Evolutionary conservation across 2,797 vertebrate genomes (phyloP).

Genomic region (Hozukius guyotensis): DNA sequence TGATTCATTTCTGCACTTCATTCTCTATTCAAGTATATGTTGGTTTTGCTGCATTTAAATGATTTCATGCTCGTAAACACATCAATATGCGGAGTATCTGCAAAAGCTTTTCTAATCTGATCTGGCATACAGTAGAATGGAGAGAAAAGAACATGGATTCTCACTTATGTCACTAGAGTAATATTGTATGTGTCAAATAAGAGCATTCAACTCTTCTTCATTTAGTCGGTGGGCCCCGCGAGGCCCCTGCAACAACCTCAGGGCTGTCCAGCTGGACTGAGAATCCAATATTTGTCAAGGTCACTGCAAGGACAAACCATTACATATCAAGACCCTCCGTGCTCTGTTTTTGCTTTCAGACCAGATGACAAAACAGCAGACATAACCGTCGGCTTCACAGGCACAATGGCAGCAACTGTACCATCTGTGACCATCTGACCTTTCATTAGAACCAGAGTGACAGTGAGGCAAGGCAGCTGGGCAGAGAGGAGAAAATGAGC

Average conservation of each 20-base stretch:
- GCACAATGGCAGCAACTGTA: slow-evolving; percentile 71
- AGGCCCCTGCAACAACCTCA: slow-evolving; percentile 6
- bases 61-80: neutral
- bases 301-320: slow-evolving; percentile 58
- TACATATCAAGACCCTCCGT: slow-evolving; percentile 13
- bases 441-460: slow-evolving; percentile 74
- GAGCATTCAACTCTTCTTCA: slow-evolving; percentile 47
- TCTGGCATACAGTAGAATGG: neutral
- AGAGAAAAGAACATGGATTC: neutral
- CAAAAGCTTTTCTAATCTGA: neutral
- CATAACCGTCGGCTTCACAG: slow-evolving; percentile 12
- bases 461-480: slow-evolving; percentile 70
- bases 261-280: slow-evolving; percentile 35
- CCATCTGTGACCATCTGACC: slow-evolving; percentile 54
- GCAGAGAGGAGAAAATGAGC: slow-evolving; percentile 68
- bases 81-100: neutral
- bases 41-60: neutral
- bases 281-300: slow-evolving; percentile 56
- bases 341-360: slow-evolving; percentile 47
- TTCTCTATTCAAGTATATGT: neutral
- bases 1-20: neutral
- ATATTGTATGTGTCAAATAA: slow-evolving; percentile 2
- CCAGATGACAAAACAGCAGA: slow-evolving; percentile 57
- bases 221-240: slow-evolving; percentile 22
- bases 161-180: neutral